Conservation (phyloP, 2,888 invertebrate genomes). For the Hermaeophaga mercurialis region DNA sequence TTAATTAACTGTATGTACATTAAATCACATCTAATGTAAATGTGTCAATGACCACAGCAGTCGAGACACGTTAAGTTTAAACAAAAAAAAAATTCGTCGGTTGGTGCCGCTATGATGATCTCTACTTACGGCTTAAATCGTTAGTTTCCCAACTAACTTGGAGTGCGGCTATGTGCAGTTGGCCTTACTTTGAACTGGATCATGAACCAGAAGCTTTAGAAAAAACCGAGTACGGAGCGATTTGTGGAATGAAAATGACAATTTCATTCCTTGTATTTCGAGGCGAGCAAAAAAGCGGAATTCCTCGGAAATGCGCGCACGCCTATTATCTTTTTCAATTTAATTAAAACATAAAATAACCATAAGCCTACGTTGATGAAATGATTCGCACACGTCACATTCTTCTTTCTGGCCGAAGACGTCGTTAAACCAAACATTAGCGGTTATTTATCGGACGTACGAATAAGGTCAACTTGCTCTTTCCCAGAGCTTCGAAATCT, state of each 20-base stretch:
- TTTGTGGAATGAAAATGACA: constrained; percentile 54
- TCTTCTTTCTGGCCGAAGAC: constrained; percentile 36
- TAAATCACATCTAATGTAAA: too few relatives aligned
- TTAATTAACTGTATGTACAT: too few relatives aligned
- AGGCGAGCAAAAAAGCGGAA: constrained; percentile 43
- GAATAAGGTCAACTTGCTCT: constrained; percentile 10
- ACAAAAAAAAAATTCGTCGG: too few relatives aligned
- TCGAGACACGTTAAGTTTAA: too few relatives aligned
- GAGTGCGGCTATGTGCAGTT: not conserved
- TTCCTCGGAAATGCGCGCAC: constrained; percentile 45
- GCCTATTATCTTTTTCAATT: constrained; percentile 53
- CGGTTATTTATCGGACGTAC: constrained; percentile 5
- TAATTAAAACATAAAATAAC: constrained; percentile 57
- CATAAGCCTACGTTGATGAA: constrained; percentile 47
- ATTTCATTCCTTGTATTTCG: constrained; percentile 52
- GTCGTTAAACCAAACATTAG: constrained; percentile 34
- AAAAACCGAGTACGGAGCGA: constrained; percentile 42
- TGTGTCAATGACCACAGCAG: too few relatives aligned
- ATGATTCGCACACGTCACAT: constrained; percentile 45
- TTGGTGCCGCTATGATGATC: too few relatives aligned
- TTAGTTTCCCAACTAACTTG: too few relatives aligned
- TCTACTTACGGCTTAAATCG: too few relatives aligned
- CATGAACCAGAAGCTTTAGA: constrained; percentile 28
- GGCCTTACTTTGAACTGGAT: constrained; percentile 17
- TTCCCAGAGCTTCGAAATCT: not conserved